Percentiles rank a stretch among this genome's conserved stretches.
Evolutionary conservation across 2,888 invertebrate species (phyloP).

Genomic region (Epinotia ramella): DNA sequence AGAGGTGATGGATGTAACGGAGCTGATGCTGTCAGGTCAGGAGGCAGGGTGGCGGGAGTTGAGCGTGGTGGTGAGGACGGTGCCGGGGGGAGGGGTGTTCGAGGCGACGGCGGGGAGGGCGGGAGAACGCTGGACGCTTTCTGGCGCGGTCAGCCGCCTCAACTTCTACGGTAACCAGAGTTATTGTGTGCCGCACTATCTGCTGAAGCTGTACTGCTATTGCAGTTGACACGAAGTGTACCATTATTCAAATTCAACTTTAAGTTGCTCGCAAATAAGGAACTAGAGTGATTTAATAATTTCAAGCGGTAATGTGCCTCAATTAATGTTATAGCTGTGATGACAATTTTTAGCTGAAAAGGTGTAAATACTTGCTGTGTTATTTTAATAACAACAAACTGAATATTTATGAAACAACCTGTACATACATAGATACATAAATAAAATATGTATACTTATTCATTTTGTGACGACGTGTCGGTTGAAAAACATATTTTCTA

Average conservation of each 20-base stretch:
- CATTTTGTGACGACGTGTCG: too few relatives aligned
- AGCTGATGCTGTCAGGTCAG: conserved; percentile 5
- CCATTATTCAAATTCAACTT: background rate
- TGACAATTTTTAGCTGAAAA: too few relatives aligned
- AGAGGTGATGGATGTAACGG: conserved; percentile 22
- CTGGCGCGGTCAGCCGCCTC: conserved; percentile 90
- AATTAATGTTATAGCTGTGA: too few relatives aligned
- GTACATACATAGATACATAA: too few relatives aligned
- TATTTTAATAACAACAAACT: too few relatives aligned
- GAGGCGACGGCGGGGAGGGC: conserved; percentile 87
- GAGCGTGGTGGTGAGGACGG: conserved; percentile 13
- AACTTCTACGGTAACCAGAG: conserved; percentile 91
- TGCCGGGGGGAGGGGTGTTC: conserved; percentile 82
- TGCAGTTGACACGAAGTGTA: conserved; percentile 67
- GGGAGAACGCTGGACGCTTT: conserved; percentile 66
- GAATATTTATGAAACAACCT: too few relatives aligned
- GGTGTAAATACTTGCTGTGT: too few relatives aligned
- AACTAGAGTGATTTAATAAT: background rate
- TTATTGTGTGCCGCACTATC: conserved; percentile 87
- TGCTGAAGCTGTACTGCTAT: conserved; percentile 90
- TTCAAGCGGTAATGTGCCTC: background rate
- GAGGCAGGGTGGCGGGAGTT: conserved; percentile 10
- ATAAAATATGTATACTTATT: too few relatives aligned
- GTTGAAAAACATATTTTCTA: too few relatives aligned
- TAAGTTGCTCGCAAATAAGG: background rate